Base-by-base conservation (phyloP, 2,888 invertebrate genomes). In the Euzophera pinguis region DNA sequence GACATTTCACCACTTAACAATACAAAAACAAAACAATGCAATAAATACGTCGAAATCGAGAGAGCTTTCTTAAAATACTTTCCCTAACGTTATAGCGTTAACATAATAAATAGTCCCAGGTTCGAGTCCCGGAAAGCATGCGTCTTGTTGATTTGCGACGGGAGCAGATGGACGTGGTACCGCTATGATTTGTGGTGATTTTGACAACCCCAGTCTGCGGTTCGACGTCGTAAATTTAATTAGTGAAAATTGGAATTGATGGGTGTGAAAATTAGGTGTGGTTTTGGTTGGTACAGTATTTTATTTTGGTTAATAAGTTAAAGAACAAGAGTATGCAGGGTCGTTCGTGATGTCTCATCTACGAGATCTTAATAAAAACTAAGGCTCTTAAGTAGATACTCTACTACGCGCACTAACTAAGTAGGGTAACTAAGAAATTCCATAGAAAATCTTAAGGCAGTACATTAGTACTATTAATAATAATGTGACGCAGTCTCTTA, bases 131-230 rank as follows among this genome's bases (percentile, higher is more conserved):
- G 86, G 88, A 87, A 87, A 76, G 70, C 85, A 83, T 88, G 80
- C 73, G 82, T 87, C 87, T 85, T 79, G 76, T 70, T 87, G 87
- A 87, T 88, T 87, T 87, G 88, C 84, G 87, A 83, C 75, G 79
- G 76, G 74, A 67, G 67, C 76, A 75, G 84, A 84, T 78, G 78
- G 82, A 79, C 79, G 69, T 75, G 71, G 70, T 27, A 58, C 64
- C 65, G 56, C 52, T 64, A 63, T 66, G 61, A 66, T 73, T 69
- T 71, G 70, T 71, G 69, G 60, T 64, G 41, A 32, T 49, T 45
- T 50, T 42, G 42, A 22, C 41, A 41, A 12, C 38, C n/a, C 27
- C 12, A n/a, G 12, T 27, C 16, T 27, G 32, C 32, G 50, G 49
- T 55, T 45, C 29, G 35, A 50, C 10, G 45, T 32, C 45, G 32